Evolutionary conservation across 2,888 invertebrate genomes (phyloP).

Genomic region (Exephanes ischioxanthus): DNA sequence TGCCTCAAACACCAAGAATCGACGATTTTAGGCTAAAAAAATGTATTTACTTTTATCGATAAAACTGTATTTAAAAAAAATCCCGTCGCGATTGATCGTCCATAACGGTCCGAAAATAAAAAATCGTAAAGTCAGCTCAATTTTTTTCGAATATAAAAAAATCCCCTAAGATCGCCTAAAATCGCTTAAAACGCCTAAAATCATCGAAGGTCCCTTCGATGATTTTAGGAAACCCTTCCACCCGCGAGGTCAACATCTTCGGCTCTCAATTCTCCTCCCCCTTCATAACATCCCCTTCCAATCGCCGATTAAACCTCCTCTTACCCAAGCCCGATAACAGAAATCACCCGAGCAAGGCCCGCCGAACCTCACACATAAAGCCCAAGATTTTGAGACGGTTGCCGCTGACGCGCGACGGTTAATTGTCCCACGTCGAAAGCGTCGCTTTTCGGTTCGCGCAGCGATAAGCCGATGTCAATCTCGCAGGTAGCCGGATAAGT

Average conservation of each 20-base stretch:
- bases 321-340: background rate
- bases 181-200: background rate
- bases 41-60: too few relatives aligned
- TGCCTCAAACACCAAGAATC: too few relatives aligned
- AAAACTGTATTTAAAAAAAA: background rate
- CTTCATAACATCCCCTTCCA: background rate
- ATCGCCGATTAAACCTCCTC: slow-evolving; percentile 10
- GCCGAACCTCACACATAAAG: background rate
- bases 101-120: too few relatives aligned
- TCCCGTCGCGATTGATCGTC: too few relatives aligned
- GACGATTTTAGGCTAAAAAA: too few relatives aligned
- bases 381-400: background rate
- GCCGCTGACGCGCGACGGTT: slow-evolving; percentile 73
- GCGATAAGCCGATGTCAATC: slow-evolving; percentile 77
- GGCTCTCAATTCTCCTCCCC: background rate
- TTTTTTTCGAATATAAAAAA: background rate
- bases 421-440: slow-evolving; percentile 77
- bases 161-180: background rate
- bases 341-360: too few relatives aligned
- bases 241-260: too few relatives aligned
- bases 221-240: too few relatives aligned
- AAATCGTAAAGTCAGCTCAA: too few relatives aligned
- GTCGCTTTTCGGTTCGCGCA: background rate
- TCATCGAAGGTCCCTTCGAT: too few relatives aligned
- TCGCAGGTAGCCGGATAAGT: slow-evolving; percentile 62